Percentiles rank a stretch among this genome's conserved stretches.
These are phyloP conservation scores for Conopomorpha cramerella DNA, from an alignment of 1,140 invertebrate genomes.

Conservation along the genomic window DNA sequence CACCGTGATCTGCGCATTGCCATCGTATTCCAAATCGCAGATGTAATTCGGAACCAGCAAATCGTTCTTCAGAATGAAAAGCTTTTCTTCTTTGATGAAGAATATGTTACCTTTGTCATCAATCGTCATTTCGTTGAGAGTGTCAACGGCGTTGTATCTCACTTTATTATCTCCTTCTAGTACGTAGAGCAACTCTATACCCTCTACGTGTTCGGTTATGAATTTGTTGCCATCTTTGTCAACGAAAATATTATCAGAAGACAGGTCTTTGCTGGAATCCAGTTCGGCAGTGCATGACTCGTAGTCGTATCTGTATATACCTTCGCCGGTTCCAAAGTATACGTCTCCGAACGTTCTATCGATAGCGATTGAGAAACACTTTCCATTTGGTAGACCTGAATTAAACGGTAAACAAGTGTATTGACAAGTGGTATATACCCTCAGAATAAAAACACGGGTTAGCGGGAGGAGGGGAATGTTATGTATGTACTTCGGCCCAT, in stretches of 20 bases:
- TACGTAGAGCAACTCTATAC: slow-evolving; percentile 28
- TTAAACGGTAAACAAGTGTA: too few relatives aligned
- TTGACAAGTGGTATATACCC: too few relatives aligned
- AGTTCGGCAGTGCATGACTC: slow-evolving; percentile 19
- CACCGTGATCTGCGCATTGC: slow-evolving; percentile 34
- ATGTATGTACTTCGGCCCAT: too few relatives aligned
- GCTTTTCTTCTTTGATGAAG: slow-evolving; percentile 26
- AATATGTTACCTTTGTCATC: slow-evolving; percentile 39
- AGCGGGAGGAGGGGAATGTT: too few relatives aligned
- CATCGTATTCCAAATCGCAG: slow-evolving; percentile 25
- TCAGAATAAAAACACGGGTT: too few relatives aligned
- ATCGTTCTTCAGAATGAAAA: slow-evolving; percentile 26
- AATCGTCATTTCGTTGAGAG: slow-evolving; percentile 29
- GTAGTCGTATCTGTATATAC: slow-evolving; percentile 32
- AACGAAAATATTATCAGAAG: slow-evolving; percentile 30
- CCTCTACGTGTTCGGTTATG: slow-evolving; percentile 29
- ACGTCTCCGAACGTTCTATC: slow-evolving; percentile 25
- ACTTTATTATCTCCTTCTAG: slow-evolving; percentile 27
- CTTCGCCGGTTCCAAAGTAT: slow-evolving; percentile 33
- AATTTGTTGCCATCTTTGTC: slow-evolving; percentile 41
- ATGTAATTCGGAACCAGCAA: slow-evolving; percentile 17
- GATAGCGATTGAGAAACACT: slow-evolving; percentile 33
- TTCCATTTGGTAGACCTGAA: slow-evolving; percentile 24
- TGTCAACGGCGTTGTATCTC: slow-evolving; percentile 20
- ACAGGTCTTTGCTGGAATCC: slow-evolving; percentile 17